Conservation (phyloP, 1,140 invertebrate genomes). For the Oncopeltus fasciatus region DNA sequence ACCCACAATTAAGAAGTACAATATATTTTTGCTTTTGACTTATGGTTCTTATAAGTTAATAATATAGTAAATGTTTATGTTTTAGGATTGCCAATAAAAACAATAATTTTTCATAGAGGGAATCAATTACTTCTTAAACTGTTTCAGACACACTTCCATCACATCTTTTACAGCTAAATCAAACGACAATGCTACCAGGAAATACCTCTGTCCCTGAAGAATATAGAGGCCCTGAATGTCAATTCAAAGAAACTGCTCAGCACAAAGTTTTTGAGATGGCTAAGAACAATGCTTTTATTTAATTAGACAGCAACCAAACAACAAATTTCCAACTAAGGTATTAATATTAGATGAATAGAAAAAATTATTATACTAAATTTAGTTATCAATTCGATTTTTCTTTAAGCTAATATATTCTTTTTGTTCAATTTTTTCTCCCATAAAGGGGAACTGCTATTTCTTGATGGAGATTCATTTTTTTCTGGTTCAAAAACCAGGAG, state of each 20-base stretch:
- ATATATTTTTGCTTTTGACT: too few relatives aligned
- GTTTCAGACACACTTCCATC: conserved; percentile 35
- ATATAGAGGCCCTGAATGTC: conserved; percentile 55
- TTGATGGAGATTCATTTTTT: too few relatives aligned
- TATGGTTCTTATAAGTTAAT: too few relatives aligned
- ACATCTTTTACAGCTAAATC: conserved; percentile 26
- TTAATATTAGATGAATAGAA: neutral
- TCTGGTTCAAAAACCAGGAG: too few relatives aligned
- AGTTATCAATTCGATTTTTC: neutral
- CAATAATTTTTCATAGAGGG: too few relatives aligned
- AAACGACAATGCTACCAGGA: conserved; percentile 18
- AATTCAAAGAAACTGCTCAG: conserved; percentile 64
- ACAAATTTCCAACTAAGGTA: conserved; percentile 71
- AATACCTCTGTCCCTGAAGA: conserved; percentile 36
- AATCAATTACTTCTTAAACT: too few relatives aligned
- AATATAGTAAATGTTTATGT: too few relatives aligned
- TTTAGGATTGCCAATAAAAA: too few relatives aligned
- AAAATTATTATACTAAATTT: neutral
- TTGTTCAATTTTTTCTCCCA: too few relatives aligned
- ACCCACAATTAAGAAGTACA: too few relatives aligned
- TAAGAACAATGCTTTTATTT: conserved; percentile 72
- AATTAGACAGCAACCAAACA: conserved; percentile 69
- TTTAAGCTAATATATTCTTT: neutral
- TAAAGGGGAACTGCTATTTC: too few relatives aligned
- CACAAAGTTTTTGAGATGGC: conserved; percentile 73